Conservation (phyloP, 2,113 vertebrate genomes). For the Vanacampus margaritifer region DNA sequence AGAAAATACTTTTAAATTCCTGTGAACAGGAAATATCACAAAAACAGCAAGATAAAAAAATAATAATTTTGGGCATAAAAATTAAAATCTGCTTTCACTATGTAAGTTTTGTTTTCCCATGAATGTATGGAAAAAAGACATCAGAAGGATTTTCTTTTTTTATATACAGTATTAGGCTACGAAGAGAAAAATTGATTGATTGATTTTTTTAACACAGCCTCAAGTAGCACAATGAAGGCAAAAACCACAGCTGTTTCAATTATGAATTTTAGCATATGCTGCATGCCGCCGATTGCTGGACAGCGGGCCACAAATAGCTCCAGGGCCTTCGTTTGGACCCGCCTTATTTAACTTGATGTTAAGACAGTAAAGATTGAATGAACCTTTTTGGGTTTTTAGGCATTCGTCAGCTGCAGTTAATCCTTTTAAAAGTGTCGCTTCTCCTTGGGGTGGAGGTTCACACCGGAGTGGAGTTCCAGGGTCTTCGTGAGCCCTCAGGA, state of each 20-base stretch:
- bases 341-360: background rate
- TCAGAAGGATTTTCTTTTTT: no score
- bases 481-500: conserved; percentile 74
- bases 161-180: no score
- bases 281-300: background rate
- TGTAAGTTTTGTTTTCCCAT: no score
- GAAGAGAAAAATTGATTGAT: no score
- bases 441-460: conserved; percentile 90
- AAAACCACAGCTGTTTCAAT: background rate
- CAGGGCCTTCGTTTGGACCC: background rate
- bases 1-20: no score
- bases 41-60: no score
- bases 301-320: no score
- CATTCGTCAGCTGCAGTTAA: conserved; percentile 91
- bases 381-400: conserved; percentile 64
- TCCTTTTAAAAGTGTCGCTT: conserved; percentile 86
- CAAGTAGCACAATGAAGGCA: background rate
- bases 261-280: background rate
- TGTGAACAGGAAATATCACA: no score
- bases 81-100: no score
- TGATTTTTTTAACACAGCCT: no score
- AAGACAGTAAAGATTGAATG: background rate
- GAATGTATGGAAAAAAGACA: no score
- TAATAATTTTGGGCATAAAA: no score
- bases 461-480: conserved; percentile 77